Conservation (phyloP, 2,888 invertebrate genomes). For the Keiferia lycopersicella region DNA sequence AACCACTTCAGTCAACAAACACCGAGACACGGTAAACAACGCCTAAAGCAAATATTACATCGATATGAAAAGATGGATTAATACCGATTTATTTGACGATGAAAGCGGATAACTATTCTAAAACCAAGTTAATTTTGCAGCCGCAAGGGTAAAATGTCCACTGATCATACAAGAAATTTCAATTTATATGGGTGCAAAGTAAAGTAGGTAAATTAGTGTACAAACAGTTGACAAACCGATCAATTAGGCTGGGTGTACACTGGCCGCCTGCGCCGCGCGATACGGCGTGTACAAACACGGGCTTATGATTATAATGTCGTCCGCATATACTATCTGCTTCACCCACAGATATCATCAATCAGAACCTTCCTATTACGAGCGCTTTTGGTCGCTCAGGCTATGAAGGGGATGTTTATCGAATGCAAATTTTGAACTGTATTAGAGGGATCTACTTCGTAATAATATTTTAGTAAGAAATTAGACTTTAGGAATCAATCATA, state of each 20-base stretch:
- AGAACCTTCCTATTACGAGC: constrained; percentile 41
- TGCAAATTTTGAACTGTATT: neutral
- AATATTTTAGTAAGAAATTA: no score
- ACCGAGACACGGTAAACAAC: constrained; percentile 15
- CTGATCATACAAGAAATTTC: neutral
- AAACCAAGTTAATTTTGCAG: constrained; percentile 5
- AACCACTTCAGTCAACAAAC: constrained; percentile 3
- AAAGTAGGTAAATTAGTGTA: constrained; percentile 14
- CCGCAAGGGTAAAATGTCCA: neutral
- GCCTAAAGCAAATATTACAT: constrained; percentile 11
- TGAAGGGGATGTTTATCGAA: constrained; percentile 10
- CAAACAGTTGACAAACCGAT: constrained; percentile 43
- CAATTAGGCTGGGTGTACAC: constrained; percentile 51
- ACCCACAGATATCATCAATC: constrained; percentile 58
- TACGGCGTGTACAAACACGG: constrained; percentile 62
- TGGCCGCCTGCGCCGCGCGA: constrained; percentile 46
- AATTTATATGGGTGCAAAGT: neutral
- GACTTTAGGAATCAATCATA: no score
- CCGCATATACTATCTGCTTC: constrained; percentile 37
- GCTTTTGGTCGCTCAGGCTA: neutral
- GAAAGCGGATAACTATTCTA: neutral
- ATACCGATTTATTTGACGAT: constrained; percentile 14
- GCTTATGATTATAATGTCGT: constrained; percentile 57
- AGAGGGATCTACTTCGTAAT: no score
- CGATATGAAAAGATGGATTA: constrained; percentile 22